Evolutionary conservation across 2,797 vertebrate genomes (phyloP).

Genomic region (Leptoclinus maculatus): DNA sequence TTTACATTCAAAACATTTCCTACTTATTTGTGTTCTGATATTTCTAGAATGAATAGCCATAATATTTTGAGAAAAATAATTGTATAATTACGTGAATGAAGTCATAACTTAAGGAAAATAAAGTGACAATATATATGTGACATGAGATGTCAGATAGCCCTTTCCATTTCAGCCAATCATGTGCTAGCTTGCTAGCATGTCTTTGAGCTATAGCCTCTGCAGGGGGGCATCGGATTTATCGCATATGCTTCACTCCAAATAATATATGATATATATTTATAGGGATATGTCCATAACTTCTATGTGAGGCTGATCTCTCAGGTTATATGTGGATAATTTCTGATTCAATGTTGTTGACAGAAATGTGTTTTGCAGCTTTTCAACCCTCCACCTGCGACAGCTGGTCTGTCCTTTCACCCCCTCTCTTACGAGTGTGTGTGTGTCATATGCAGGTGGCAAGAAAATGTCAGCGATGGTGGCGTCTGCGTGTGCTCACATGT

Average conservation of each 20-base stretch:
- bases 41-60: too few relatives aligned
- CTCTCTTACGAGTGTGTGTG: neutral
- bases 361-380: conserved; percentile 2
- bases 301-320: neutral
- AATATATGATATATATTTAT: neutral
- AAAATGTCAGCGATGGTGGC: conserved; percentile 55
- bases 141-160: neutral
- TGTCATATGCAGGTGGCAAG: conserved; percentile 44
- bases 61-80: too few relatives aligned
- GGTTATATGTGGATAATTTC: neutral
- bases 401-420: neutral
- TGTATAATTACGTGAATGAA: too few relatives aligned
- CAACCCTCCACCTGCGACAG: neutral
- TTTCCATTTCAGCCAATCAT: too few relatives aligned
- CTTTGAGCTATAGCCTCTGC: neutral
- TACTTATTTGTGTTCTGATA: too few relatives aligned
- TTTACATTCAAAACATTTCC: too few relatives aligned
- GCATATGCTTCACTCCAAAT: neutral
- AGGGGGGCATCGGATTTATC: neutral
- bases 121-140: neutral
- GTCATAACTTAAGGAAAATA: too few relatives aligned
- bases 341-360: neutral
- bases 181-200: neutral
- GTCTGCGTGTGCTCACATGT: conserved; percentile 37
- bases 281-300: neutral